phyloP scores from a whole-genome alignment of 1,140 invertebrate species.

The Pomacea maculata region DNA sequence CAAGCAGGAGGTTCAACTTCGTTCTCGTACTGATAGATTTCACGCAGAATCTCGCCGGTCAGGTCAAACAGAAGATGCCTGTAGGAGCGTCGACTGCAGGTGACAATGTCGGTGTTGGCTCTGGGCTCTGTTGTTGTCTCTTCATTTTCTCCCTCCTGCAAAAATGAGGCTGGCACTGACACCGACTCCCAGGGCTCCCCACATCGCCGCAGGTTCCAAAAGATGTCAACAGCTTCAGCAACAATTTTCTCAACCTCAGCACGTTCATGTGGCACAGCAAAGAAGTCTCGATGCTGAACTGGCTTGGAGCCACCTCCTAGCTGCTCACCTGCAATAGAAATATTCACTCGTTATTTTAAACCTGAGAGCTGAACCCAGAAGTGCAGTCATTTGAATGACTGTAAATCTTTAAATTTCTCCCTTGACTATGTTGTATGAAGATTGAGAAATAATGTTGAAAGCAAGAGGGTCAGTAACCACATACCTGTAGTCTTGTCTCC shows the following conservation, averaged over 20 bases:
- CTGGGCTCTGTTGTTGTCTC: constrained; percentile 23
- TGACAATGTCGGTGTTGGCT: constrained; percentile 39
- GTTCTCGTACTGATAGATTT: constrained; percentile 61
- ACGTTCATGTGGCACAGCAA: constrained; percentile 54
- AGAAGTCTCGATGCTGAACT: constrained; percentile 53
- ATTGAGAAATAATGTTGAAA: no score
- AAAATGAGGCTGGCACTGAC: constrained; percentile 46
- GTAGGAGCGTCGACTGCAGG: constrained; percentile 54
- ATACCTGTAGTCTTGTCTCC: constrained; percentile 6
- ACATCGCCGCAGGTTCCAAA: constrained; percentile 53
- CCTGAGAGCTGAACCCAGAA: no score
- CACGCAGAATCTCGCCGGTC: constrained; percentile 72
- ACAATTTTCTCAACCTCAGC: constrained; percentile 53
- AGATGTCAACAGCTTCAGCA: constrained; percentile 50
- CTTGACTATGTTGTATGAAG: no score
- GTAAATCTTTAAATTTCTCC: no score
- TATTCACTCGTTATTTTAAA: background rate
- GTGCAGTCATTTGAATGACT: no score
- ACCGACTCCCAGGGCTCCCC: constrained; percentile 47
- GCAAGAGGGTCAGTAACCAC: no score
- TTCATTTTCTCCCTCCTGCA: constrained; percentile 35
- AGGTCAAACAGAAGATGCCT: constrained; percentile 74
- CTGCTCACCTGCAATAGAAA: constrained; percentile 30
- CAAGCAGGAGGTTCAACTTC: constrained; percentile 67
- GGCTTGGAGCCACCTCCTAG: constrained; percentile 23